A percentile compares a stretch with the other conserved stretches of the same genome.
Conservation (phyloP, 2,113 vertebrate genomes). For the Melospiza melodia region DNA sequence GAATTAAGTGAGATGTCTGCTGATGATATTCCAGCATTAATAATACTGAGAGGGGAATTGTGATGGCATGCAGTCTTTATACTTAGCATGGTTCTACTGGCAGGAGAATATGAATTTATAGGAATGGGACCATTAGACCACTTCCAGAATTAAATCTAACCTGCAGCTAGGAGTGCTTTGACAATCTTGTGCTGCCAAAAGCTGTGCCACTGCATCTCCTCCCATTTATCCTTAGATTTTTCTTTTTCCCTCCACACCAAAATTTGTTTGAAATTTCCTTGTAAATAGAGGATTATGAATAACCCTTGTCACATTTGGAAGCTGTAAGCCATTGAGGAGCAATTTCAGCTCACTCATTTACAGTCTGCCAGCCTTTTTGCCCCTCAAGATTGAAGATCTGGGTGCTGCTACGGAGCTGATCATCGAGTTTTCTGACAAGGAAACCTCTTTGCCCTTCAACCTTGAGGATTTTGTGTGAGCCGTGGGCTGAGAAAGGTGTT, state of each 20-base stretch:
- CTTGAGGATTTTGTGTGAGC: not conserved
- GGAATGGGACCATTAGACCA: not conserved
- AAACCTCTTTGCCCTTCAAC: not conserved
- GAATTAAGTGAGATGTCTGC: not conserved
- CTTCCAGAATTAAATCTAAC: not conserved
- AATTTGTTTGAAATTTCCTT: not conserved
- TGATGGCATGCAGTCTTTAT: not conserved
- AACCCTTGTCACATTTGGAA: not conserved
- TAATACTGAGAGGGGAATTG: not conserved
- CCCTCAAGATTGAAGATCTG: not conserved
- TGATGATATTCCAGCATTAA: not conserved
- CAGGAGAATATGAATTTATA: not conserved
- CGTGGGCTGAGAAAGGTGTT: not conserved
- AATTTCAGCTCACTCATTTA: not conserved
- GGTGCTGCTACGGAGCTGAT: not conserved
- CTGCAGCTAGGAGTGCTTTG: not conserved
- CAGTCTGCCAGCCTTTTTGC: not conserved
- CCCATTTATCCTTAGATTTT: not conserved
- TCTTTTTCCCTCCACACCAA: fast-evolving
- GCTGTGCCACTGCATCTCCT: not conserved
- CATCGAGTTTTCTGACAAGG: not conserved
- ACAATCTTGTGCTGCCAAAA: not conserved
- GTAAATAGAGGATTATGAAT: not conserved
- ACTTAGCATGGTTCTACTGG: not conserved
- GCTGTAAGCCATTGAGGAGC: not conserved